Conservation (phyloP, 2,113 vertebrate species). For the Saiga tatarica region DNA sequence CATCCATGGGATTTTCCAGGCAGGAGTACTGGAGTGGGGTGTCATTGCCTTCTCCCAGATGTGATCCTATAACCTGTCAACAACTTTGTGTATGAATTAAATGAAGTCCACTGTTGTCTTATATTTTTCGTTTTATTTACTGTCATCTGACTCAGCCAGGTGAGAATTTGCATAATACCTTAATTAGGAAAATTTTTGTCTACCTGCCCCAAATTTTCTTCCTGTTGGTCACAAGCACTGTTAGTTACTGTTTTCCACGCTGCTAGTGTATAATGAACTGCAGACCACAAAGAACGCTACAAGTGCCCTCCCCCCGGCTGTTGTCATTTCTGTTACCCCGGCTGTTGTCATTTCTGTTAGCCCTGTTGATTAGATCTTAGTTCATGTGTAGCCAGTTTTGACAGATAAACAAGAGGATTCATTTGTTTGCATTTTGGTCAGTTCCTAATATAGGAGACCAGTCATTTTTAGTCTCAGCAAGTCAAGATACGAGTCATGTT, state of each 20-base stretch:
- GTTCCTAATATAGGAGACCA: background rate
- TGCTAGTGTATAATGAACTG: background rate
- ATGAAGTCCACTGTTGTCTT: background rate
- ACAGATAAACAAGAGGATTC: background rate
- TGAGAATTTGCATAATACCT: background rate
- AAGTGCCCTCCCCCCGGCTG: background rate
- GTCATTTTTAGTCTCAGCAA: background rate
- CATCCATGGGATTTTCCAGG: too few species aligned
- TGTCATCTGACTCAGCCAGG: background rate
- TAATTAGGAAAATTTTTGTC: background rate
- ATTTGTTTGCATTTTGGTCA: constrained; percentile 15
- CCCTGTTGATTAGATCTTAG: background rate
- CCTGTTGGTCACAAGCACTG: background rate
- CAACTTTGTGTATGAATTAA: background rate
- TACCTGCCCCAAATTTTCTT: background rate
- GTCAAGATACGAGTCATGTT: background rate
- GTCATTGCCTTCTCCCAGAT: background rate
- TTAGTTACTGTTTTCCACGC: background rate
- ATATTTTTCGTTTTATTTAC: background rate
- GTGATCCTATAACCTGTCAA: background rate
- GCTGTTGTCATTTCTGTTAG: background rate
- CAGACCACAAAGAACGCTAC: background rate
- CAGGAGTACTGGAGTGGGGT: too few species aligned
- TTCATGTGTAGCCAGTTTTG: background rate
- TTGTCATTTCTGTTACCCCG: background rate